Base-by-base conservation (phyloP, 2,888 invertebrate genomes). In the Operophtera brumata region DNA sequence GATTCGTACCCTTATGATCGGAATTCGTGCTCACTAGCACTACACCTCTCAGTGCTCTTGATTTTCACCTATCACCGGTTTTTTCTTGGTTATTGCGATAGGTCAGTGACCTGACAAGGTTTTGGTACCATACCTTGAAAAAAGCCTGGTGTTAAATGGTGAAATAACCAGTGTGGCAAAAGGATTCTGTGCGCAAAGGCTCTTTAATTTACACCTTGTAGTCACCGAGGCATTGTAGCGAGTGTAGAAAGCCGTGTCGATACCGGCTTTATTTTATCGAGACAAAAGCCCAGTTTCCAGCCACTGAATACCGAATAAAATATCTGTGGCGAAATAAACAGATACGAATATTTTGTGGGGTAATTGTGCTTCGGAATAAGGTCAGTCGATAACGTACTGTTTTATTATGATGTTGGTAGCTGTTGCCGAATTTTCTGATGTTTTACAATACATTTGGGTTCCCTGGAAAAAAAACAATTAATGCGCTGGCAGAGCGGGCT, bases 171-270 rank as follows among this genome's bases (percentile, higher is more conserved):
- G 20, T 20, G 2, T 20, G 20, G 4, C 4, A 4, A 4, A 20
- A 20, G 20, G 20, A 20, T 20, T 20, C 20, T 3, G 20, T 20
- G 4, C 20, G 20, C 20, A 20, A 4, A 4, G 20, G 4, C 20
- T 20, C 20, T 20, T 20, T 20, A 70, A 73, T 78, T 78, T 73
- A 65, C 69, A 73, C 71, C 70, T 70, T 70, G 60, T 65, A 70
- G 66, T 25, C 4, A 20, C 20, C 48, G 48, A 45, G 42, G 37
- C 45, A 52, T 52, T 57, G 54, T 54, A 48, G 30, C 54, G 35
- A 36, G 46, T 30, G 48, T 59, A 41, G 20, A 34, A 46, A 39
- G 32, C 30, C 45, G 30, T 48, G 36, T 56, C 60, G 54, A 57
- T 61, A 59, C 64, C 53, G 59, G 53, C 60, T 62, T 67, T 77